phyloP scores from a whole-genome alignment of 2,888 invertebrate genomes.

The Arrhopalites spinosus region DNA sequence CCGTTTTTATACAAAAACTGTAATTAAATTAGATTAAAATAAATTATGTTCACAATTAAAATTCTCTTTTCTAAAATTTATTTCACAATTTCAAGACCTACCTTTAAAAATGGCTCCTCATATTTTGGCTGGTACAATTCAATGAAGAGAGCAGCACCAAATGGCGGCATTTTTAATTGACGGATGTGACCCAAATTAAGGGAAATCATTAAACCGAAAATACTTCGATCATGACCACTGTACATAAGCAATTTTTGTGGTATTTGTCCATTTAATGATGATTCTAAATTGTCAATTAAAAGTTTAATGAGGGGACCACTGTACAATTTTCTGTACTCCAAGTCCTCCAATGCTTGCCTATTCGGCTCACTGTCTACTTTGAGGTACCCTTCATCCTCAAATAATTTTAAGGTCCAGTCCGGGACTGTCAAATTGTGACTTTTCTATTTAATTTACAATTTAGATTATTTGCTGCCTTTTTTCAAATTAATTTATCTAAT shows the following conservation, averaged over 20 bases:
- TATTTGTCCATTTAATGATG: background rate
- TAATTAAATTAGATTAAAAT: too few relatives aligned
- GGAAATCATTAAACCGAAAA: background rate
- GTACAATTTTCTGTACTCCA: background rate
- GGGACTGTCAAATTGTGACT: background rate
- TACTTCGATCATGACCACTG: conserved; percentile 7
- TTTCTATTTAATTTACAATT: background rate
- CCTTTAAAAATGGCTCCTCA: background rate
- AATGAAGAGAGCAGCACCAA: background rate
- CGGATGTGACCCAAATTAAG: background rate
- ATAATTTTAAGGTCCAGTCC: background rate
- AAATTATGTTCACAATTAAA: too few relatives aligned
- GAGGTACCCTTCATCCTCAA: background rate
- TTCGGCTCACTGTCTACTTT: background rate
- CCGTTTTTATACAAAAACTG: too few relatives aligned
- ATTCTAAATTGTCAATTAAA: conserved; percentile 1
- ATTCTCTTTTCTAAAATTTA: too few relatives aligned
- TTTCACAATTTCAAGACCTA: background rate
- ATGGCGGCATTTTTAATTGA: background rate
- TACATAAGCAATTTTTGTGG: background rate
- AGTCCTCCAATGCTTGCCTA: background rate
- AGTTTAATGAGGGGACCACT: background rate
- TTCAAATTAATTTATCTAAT: background rate
- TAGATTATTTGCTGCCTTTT: background rate
- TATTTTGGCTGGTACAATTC: background rate